Evolutionary conservation across 2,797 vertebrate species (phyloP).

Genomic region (Sibirionetta formosa): DNA sequence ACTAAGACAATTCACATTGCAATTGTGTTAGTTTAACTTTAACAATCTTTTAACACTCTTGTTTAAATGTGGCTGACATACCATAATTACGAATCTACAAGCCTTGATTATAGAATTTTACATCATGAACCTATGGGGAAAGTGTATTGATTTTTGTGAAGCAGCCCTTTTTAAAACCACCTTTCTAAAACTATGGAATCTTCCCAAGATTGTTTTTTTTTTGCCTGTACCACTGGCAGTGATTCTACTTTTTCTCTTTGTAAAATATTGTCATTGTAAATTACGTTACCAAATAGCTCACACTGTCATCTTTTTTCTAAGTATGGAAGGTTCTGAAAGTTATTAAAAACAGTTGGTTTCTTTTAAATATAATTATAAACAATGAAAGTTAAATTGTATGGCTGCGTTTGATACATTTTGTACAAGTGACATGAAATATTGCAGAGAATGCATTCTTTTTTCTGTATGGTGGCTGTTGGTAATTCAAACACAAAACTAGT

Average conservation of each 20-base stretch:
- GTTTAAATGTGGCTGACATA: slow-evolving; percentile 93
- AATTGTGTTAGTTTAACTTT: slow-evolving; percentile 94
- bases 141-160: slow-evolving; percentile 84
- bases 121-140: slow-evolving; percentile 91
- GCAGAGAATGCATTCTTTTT: background rate
- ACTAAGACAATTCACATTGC: slow-evolving; percentile 96
- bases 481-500: background rate
- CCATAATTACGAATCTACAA: slow-evolving; percentile 96
- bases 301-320: background rate
- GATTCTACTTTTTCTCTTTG: background rate
- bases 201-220: slow-evolving; percentile 55
- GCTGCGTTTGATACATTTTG: background rate
- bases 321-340: background rate
- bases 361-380: background rate
- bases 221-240: slow-evolving; percentile 11
- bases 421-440: background rate
- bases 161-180: slow-evolving; percentile 61
- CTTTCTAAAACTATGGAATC: slow-evolving; percentile 71
- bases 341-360: background rate
- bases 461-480: background rate
- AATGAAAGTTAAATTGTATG: background rate
- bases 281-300: background rate
- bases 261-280: background rate
- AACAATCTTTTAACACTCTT: slow-evolving; percentile 92
- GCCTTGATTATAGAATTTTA: slow-evolving; percentile 93